Evolutionary conservation across 2,888 invertebrate species (phyloP), one percentile per base, ranked within the genome.

Genomic region (Pterostichus madidus): DNA sequence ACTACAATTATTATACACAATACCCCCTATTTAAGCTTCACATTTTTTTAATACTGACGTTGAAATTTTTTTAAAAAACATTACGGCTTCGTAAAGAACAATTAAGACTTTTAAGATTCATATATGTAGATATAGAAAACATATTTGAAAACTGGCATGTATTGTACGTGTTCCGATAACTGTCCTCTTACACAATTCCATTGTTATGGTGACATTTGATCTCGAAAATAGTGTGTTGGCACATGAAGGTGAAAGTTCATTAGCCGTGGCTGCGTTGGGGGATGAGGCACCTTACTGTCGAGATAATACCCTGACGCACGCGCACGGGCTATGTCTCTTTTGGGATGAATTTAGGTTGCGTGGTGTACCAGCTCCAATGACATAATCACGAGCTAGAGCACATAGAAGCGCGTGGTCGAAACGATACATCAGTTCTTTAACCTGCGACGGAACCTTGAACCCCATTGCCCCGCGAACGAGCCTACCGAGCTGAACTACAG

Each of bases 341-440:
- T 52, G 52, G 52, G 52, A 0, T 2, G 13, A 13, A 5, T n/a
- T 24, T 24, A 24, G 24, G 61, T 5, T 56, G 4, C 8, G 15
- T 17, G 56, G 4, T 56, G 17, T 10, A 56, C 5, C 32, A 24
- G 61, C 64, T 0, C 1, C 64, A 6, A 64, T 64, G 64, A 64
- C 64, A 64, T 64, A 64, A 64, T 64, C 39, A 64, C 39, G 39
- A 64, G 64, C 15, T 35, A 64, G 64, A 35, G 64, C 64, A 59
- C 59, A 59, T 31, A 1, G 24, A 3, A 10, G 59, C 59, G 24
- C 17, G 59, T 11, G 11, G 10, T 11, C 39, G 44, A 17, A 44
- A 71, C 68, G 44, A 64, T 17, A 71, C 68, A 17, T 44, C 39
- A 71, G 68, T 71, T 71, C 68, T 44, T 71, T 71, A 71, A 71